phyloP scores from a whole-genome alignment of 1,140 invertebrate species.

The Anoplophora glabripennis region DNA sequence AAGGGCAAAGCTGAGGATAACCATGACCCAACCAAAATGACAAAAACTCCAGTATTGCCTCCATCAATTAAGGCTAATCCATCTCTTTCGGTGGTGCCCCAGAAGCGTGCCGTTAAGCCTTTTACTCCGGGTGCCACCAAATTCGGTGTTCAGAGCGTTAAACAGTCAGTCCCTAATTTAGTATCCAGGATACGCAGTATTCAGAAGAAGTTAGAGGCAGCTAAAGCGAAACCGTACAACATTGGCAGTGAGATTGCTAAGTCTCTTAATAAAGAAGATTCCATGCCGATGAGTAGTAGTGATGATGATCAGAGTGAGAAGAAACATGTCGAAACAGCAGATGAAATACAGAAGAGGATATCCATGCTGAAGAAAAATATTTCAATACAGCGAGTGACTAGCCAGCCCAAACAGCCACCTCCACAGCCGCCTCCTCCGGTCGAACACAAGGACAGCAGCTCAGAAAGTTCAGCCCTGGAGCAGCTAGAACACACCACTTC shows the following conservation, averaged over 20 bases:
- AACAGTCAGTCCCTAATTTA: slow-evolving; percentile 48
- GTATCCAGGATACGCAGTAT: slow-evolving; percentile 36
- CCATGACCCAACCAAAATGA: slow-evolving; percentile 25
- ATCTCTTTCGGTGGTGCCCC: slow-evolving; percentile 64
- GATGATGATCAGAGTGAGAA: slow-evolving; percentile 24
- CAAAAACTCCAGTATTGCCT: slow-evolving; percentile 36
- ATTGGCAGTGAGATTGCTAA: slow-evolving; percentile 42
- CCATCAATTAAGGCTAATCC: slow-evolving; percentile 62
- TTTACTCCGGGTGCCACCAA: slow-evolving; percentile 44
- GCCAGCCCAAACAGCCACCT: not conserved
- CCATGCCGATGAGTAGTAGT: slow-evolving; percentile 20
- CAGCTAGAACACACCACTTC: slow-evolving; percentile 40
- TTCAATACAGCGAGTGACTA: slow-evolving; percentile 33
- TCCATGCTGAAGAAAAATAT: slow-evolving; percentile 37
- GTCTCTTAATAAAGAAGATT: slow-evolving; percentile 3
- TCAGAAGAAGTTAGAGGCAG: slow-evolving; percentile 33
- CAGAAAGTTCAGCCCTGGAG: slow-evolving; percentile 33
- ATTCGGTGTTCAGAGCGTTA: slow-evolving; percentile 42
- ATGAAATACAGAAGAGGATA: slow-evolving; percentile 34
- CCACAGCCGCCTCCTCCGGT: not conserved
- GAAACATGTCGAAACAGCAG: slow-evolving; percentile 7
- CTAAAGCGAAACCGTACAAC: slow-evolving; percentile 46
- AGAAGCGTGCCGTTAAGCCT: slow-evolving; percentile 41
- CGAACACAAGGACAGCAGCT: slow-evolving; percentile 17
- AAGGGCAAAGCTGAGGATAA: slow-evolving; percentile 61